phyloP scores from a whole-genome alignment of 2,797 vertebrate species.

The Morus bassanus region DNA sequence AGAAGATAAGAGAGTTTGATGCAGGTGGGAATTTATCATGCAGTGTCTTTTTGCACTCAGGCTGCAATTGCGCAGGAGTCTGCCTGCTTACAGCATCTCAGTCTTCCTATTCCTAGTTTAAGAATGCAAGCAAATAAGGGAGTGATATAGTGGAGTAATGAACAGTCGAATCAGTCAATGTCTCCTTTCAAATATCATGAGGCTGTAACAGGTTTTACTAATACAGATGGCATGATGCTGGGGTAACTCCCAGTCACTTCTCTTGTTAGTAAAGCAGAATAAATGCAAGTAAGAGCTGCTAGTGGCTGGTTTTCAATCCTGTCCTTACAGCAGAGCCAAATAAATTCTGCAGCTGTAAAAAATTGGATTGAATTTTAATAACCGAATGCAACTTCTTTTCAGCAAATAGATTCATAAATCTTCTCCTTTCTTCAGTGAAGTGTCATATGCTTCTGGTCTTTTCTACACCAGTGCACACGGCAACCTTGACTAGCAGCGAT shows the following conservation, averaged over 20 bases:
- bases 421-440: not conserved
- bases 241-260: not conserved
- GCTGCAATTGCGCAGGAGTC: not conserved
- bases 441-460: not conserved
- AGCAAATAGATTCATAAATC: not conserved
- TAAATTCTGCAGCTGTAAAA: not conserved
- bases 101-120: not conserved
- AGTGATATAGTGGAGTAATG: not conserved
- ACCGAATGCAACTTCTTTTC: not conserved
- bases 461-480: not conserved
- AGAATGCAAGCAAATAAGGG: not conserved
- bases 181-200: not conserved
- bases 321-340: not conserved
- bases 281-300: not conserved
- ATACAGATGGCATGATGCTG: not conserved
- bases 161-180: not conserved
- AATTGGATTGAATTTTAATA: not conserved
- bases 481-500: not conserved
- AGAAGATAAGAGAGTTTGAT: slow-evolving; percentile 79
- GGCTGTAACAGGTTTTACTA: not conserved
- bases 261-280: not conserved
- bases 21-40: slow-evolving; percentile 70
- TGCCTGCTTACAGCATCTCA: not conserved
- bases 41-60: slow-evolving; percentile 27
- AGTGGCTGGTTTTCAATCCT: not conserved